Conservation (phyloP, 2,113 vertebrate species). For the Rhea pennata region DNA sequence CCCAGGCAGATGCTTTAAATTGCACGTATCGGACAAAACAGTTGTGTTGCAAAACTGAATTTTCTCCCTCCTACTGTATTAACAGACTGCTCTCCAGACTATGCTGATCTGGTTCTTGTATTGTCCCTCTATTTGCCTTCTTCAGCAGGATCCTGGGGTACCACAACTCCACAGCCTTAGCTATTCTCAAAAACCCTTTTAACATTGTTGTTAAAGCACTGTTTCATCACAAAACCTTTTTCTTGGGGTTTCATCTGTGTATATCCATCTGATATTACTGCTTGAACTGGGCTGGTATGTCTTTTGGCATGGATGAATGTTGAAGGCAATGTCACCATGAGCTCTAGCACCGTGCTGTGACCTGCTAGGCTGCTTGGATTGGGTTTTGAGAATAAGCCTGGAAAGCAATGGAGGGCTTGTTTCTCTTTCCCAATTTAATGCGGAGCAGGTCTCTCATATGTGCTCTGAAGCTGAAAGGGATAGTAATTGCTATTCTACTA, state of each 20-base stretch:
- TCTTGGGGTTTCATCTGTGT: neutral
- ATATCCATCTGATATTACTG: neutral
- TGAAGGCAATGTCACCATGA: neutral
- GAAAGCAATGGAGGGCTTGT: neutral
- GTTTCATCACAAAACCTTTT: neutral
- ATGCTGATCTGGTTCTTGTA: neutral
- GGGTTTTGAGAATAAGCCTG: neutral
- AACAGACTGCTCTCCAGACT: neutral
- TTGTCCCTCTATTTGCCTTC: neutral
- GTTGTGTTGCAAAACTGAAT: neutral
- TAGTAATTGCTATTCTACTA: neutral
- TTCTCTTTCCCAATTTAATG: neutral
- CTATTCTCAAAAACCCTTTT: neutral
- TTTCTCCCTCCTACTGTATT: neutral
- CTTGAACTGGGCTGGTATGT: neutral
- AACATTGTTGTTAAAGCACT: neutral
- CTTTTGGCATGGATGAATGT: neutral
- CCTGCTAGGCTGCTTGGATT: no score
- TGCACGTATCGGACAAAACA: neutral
- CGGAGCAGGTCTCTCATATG: neutral
- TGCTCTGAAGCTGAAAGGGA: neutral
- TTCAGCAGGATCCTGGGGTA: neutral
- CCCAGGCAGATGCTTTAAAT: neutral
- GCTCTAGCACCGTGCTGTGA: neutral
- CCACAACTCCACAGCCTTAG: neutral